Percentiles rank a stretch among this genome's conserved stretches.
phyloP scores from a whole-genome alignment of 2,797 vertebrate species.

The Podargus strigoides region DNA sequence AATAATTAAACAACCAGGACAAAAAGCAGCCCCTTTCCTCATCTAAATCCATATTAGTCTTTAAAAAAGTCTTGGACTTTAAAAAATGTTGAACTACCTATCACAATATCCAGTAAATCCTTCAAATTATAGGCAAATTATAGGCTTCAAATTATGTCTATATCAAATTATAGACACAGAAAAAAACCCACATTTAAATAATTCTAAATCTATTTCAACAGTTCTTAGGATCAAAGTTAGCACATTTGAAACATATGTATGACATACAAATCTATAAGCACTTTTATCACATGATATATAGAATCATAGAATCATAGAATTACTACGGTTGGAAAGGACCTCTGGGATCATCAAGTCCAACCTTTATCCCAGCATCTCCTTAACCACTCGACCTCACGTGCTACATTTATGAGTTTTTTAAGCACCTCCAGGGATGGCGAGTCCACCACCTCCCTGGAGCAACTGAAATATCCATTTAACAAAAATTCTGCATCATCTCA shows the following conservation, averaged over 20 bases:
- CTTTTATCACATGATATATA: accelerated
- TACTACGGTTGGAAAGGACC: no score
- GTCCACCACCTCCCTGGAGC: no score
- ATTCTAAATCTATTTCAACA: neutral
- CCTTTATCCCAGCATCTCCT: no score
- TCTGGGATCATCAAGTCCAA: no score
- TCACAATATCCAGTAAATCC: neutral
- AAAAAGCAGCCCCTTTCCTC: neutral
- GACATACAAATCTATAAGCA: neutral
- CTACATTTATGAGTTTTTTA: no score
- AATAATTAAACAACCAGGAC: no score
- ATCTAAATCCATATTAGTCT: neutral
- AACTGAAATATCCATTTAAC: neutral
- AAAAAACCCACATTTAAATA: neutral
- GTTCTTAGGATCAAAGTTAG: neutral
- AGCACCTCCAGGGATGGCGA: no score
- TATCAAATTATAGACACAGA: neutral
- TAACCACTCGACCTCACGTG: no score
- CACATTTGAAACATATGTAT: neutral
- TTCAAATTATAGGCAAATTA: neutral
- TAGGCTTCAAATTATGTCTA: no score
- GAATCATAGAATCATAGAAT: no score
- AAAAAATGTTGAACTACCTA: neutral
- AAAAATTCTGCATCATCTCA: neutral
- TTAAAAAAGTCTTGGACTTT: neutral